These are phyloP conservation scores for Platyrinchus mystaceus DNA, from an alignment of 2,797 vertebrate species.

Conservation along the genomic window DNA sequence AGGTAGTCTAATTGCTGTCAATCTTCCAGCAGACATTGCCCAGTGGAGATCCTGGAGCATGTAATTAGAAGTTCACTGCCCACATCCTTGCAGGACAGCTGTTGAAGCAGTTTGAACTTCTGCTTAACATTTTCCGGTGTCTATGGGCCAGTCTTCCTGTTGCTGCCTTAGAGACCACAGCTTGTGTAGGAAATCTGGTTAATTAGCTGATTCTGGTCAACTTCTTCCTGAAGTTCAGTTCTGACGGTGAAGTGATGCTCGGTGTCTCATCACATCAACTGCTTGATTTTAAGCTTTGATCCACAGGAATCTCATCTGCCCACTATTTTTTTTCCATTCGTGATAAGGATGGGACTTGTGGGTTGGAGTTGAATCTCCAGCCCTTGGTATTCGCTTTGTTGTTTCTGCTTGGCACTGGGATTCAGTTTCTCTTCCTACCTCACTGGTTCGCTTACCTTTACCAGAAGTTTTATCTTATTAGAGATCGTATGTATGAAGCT, in stretches of 20 bases:
- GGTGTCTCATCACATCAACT: accelerated
- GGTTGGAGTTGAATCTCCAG: background rate
- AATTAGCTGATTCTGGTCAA: background rate
- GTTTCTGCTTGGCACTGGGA: background rate
- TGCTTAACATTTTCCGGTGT: background rate
- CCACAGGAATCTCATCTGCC: background rate
- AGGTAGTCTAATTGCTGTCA: background rate
- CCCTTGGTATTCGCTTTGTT: background rate
- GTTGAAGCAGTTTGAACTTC: background rate
- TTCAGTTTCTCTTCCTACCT: background rate
- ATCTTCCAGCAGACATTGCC: background rate
- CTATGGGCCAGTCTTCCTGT: background rate
- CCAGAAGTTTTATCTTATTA: background rate
- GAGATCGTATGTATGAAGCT: background rate
- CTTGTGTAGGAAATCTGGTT: accelerated
- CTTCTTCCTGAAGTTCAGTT: background rate
- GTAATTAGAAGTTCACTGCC: background rate
- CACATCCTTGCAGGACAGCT: background rate
- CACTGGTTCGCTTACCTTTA: background rate
- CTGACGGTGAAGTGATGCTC: background rate
- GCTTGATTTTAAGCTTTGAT: background rate
- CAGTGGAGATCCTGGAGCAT: background rate
- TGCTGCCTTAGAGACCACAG: background rate
- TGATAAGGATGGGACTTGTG: background rate
- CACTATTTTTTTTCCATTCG: accelerated